Percentiles rank a stretch among this genome's conserved stretches.
These are phyloP conservation scores for Nomada flava DNA, from an alignment of 2,888 invertebrate genomes.

Conservation along the genomic window DNA sequence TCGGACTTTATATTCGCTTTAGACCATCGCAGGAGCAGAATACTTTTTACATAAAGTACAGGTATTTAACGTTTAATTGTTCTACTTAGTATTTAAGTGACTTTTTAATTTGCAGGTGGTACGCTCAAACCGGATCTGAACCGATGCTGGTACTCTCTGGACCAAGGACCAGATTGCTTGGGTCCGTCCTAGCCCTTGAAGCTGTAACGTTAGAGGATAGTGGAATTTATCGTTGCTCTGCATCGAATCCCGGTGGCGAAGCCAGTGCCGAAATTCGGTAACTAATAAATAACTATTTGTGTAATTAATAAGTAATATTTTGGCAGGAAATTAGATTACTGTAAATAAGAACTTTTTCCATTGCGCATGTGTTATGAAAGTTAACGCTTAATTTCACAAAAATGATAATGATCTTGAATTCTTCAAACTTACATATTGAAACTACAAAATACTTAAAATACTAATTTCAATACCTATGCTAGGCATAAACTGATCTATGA, in stretches of 20 bases:
- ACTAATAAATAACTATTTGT: constrained; percentile 12
- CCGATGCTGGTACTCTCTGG: constrained; percentile 88
- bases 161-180: constrained; percentile 88
- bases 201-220: constrained; percentile 89
- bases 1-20: neutral
- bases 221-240: constrained; percentile 89
- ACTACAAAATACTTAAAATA: too few species aligned
- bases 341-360: neutral
- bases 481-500: too few species aligned
- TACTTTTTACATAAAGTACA: neutral
- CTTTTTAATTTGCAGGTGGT: constrained; percentile 86
- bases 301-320: neutral
- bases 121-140: constrained; percentile 88
- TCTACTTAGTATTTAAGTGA: neutral
- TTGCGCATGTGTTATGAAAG: neutral
- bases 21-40: neutral
- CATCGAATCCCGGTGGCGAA: constrained; percentile 89
- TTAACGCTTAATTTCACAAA: too few species aligned
- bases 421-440: too few species aligned
- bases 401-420: too few species aligned
- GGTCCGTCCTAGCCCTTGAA: constrained; percentile 89
- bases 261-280: constrained; percentile 88
- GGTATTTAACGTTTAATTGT: neutral
- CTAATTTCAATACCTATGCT: too few species aligned
- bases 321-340: too few species aligned